These are phyloP conservation scores for Tridacna crocea DNA, from an alignment of 2,888 invertebrate genomes.

Conservation along the genomic window DNA sequence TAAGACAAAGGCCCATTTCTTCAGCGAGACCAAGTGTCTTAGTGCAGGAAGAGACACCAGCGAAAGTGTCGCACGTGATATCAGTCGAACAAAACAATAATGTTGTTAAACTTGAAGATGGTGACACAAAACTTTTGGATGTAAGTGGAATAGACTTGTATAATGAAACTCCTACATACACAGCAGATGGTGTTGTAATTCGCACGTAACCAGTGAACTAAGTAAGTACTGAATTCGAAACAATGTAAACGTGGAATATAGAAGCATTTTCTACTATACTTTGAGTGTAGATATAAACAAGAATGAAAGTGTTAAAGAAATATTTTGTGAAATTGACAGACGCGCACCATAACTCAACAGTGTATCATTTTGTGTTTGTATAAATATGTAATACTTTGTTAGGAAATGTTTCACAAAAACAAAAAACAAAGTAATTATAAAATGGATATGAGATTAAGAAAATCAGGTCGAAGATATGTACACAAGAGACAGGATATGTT, in stretches of 20 bases:
- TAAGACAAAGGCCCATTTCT: constrained; percentile 33
- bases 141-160: constrained; percentile 61
- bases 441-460: too few relatives aligned
- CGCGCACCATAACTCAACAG: too few relatives aligned
- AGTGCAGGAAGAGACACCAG: constrained; percentile 28
- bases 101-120: constrained; percentile 39
- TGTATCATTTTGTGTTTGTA: too few relatives aligned
- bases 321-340: too few relatives aligned
- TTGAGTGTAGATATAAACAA: too few relatives aligned
- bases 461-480: too few relatives aligned
- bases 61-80: constrained; percentile 14
- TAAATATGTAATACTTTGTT: too few relatives aligned
- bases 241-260: not conserved
- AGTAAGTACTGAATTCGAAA: not conserved
- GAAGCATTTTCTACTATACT: too few relatives aligned
- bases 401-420: too few relatives aligned
- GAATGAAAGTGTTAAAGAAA: too few relatives aligned
- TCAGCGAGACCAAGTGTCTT: constrained; percentile 41
- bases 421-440: too few relatives aligned
- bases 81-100: constrained; percentile 56
- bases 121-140: constrained; percentile 46
- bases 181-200: constrained; percentile 43
- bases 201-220: constrained; percentile 43
- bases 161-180: constrained; percentile 32
- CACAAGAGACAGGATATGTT: too few relatives aligned